These are phyloP conservation scores for Chelmon rostratus DNA, from an alignment of 2,797 vertebrate species.

Conservation along the genomic window DNA sequence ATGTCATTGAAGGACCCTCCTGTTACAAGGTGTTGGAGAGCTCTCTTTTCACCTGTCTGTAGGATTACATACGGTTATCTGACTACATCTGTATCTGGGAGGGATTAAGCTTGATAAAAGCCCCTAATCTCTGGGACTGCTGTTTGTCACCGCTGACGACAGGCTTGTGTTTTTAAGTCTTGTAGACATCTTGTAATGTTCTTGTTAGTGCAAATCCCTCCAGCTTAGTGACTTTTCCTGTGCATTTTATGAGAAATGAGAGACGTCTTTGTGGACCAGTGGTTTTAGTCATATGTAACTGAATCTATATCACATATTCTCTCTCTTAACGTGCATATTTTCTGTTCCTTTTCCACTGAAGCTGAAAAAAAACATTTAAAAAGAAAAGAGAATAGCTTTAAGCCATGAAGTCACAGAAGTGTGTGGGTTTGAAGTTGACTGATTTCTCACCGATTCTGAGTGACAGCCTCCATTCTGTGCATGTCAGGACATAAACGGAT, in stretches of 20 bases:
- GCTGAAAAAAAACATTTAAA: slow-evolving; percentile 2
- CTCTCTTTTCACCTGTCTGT: slow-evolving; percentile 36
- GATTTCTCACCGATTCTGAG: slow-evolving; percentile 45
- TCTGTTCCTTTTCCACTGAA: slow-evolving; percentile 12
- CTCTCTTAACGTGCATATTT: not conserved
- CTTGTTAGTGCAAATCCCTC: slow-evolving; percentile 17
- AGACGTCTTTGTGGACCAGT: not conserved
- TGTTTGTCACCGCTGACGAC: slow-evolving; percentile 49
- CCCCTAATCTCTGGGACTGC: slow-evolving; percentile 60
- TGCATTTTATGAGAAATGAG: too few species aligned
- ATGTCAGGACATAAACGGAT: slow-evolving; percentile 41
- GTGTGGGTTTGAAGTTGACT: slow-evolving; percentile 62
- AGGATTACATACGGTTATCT: slow-evolving; percentile 63
- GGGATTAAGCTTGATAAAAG: slow-evolving; percentile 64
- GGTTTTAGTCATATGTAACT: not conserved
- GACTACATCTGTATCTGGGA: slow-evolving; percentile 40
- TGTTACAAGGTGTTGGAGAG: not conserved
- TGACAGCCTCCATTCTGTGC: slow-evolving; percentile 58
- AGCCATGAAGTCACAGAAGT: slow-evolving; percentile 23
- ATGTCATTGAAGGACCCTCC: not conserved
- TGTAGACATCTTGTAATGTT: slow-evolving; percentile 49
- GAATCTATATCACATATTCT: not conserved
- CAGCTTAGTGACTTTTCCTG: not conserved
- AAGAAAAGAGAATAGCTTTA: slow-evolving; percentile 21
- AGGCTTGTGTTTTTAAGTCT: slow-evolving; percentile 29